These are phyloP conservation scores for Dendrocopos noguchii DNA, from an alignment of 2,113 vertebrate species.

Conservation along the genomic window DNA sequence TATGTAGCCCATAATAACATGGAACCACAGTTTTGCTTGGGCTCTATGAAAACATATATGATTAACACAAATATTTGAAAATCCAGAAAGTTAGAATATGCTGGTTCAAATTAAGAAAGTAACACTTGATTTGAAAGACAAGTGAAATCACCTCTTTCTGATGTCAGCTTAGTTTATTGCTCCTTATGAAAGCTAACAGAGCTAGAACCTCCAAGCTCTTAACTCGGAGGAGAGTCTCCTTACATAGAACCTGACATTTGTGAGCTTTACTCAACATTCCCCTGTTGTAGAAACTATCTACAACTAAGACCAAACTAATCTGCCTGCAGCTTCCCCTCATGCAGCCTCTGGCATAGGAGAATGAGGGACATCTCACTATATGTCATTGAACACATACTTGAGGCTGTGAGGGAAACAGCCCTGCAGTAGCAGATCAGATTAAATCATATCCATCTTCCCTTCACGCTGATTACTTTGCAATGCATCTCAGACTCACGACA, in stretches of 20 bases:
- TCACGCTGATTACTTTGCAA: neutral
- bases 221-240: neutral
- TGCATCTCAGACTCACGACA: neutral
- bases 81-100: neutral
- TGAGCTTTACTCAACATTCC: neutral
- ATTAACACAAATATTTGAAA: neutral
- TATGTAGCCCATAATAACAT: neutral
- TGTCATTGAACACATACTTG: neutral
- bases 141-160: neutral
- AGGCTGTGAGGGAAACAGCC: neutral
- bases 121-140: neutral
- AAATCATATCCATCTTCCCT: neutral
- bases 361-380: neutral
- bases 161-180: neutral
- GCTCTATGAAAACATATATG: neutral
- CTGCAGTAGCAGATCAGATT: neutral
- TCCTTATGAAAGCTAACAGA: neutral
- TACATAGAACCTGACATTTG: rapidly evolving
- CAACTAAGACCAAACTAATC: neutral
- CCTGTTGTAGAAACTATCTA: neutral
- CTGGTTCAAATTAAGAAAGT: neutral
- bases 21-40: neutral
- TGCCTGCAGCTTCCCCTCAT: neutral
- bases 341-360: neutral
- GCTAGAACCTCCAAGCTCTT: neutral